Evolutionary conservation across 2,888 invertebrate genomes (phyloP).

Genomic region (Euphydryas editha): DNA sequence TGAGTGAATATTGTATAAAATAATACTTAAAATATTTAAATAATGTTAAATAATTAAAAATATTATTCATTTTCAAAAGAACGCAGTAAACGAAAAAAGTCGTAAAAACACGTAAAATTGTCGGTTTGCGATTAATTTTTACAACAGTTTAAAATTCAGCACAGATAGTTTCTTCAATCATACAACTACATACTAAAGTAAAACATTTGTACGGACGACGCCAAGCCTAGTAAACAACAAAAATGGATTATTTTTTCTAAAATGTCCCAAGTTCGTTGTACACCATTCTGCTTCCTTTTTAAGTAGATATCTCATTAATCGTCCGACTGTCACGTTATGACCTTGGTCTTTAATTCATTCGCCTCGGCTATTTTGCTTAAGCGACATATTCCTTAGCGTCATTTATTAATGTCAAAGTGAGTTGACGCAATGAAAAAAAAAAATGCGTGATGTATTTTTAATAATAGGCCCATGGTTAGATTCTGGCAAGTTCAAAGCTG

Average conservation of each 20-base stretch:
- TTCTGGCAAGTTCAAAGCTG: constrained; percentile 30
- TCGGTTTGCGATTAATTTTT: too few relatives aligned
- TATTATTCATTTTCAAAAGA: too few relatives aligned
- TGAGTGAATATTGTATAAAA: too few relatives aligned
- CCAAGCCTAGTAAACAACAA: too few relatives aligned
- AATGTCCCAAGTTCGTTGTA: background rate
- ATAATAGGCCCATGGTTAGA: constrained; percentile 36
- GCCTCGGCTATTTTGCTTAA: constrained; percentile 40
- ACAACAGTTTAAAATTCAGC: too few relatives aligned
- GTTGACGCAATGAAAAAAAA: constrained; percentile 43
- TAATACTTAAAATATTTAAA: too few relatives aligned
- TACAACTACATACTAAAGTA: too few relatives aligned
- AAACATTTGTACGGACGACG: too few relatives aligned
- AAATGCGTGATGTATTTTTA: constrained; percentile 38
- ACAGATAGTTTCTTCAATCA: too few relatives aligned
- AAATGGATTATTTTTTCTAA: background rate
- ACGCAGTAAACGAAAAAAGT: too few relatives aligned
- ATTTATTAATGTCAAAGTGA: constrained; percentile 47
- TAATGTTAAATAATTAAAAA: too few relatives aligned
- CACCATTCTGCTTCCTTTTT: constrained; percentile 10
- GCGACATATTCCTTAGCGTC: constrained; percentile 41
- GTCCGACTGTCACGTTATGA: constrained; percentile 22
- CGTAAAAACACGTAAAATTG: too few relatives aligned
- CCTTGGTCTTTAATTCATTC: constrained; percentile 38
- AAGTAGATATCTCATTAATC: constrained; percentile 29